Evolutionary conservation across 2,888 invertebrate genomes (phyloP).

Genomic region (Epinotia bilunana): DNA sequence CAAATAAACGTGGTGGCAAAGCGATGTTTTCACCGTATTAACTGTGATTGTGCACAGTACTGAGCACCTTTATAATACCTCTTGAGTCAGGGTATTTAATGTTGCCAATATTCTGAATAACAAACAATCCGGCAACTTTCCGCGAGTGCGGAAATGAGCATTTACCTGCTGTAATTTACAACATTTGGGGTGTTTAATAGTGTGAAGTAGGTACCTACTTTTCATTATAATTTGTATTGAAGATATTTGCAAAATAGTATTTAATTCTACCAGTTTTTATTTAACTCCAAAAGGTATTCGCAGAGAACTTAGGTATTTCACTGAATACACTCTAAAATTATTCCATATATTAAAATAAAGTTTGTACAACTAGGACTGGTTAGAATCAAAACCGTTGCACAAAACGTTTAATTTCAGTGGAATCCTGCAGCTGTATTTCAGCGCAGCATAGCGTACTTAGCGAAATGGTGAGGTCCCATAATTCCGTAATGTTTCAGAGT

Average conservation of each 20-base stretch:
- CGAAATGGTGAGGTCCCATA: slow-evolving; percentile 23
- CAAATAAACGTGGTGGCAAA: slow-evolving; percentile 41
- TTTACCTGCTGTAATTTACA: slow-evolving; percentile 20
- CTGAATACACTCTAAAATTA: neutral
- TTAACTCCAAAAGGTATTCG: too few species aligned
- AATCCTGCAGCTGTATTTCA: slow-evolving; percentile 19
- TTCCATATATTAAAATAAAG: neutral
- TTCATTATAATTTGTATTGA: too few species aligned
- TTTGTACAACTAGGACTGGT: neutral
- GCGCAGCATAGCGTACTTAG: slow-evolving; percentile 26
- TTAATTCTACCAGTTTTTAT: too few species aligned
- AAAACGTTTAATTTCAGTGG: slow-evolving; percentile 15
- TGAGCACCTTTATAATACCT: slow-evolving; percentile 28
- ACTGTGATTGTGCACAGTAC: slow-evolving; percentile 31
- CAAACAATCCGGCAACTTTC: slow-evolving; percentile 19
- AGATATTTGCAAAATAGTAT: too few species aligned
- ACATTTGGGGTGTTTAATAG: neutral
- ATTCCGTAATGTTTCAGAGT: slow-evolving; percentile 30
- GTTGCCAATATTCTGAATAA: slow-evolving; percentile 34
- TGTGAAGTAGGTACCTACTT: neutral
- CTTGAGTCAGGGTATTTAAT: slow-evolving; percentile 39
- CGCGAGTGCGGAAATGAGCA: slow-evolving; percentile 30
- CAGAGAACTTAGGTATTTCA: neutral
- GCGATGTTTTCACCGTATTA: slow-evolving; percentile 33
- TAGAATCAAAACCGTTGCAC: neutral